Conservation (phyloP, 2,113 vertebrate species). For the Mustelus asterias region DNA sequence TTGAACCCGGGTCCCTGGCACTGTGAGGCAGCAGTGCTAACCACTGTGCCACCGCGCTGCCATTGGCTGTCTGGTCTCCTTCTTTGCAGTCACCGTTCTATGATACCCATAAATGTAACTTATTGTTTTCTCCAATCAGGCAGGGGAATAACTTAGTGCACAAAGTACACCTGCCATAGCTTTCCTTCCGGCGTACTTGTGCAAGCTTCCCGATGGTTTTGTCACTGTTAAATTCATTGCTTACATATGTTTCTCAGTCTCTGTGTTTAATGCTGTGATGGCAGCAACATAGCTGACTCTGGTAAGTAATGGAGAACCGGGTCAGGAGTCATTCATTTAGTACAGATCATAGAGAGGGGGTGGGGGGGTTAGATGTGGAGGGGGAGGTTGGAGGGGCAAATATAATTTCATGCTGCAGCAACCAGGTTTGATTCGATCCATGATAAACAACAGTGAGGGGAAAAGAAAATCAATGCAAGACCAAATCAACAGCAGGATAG, state of each 20-base stretch:
- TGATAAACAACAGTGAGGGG: not conserved
- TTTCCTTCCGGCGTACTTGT: not conserved
- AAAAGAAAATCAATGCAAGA: constrained; percentile 10
- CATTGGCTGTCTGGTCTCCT: too few relatives aligned
- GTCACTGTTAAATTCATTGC: not conserved
- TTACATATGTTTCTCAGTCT: not conserved
- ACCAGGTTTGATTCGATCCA: constrained; percentile 19
- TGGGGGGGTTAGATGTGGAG: not conserved
- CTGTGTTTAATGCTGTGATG: not conserved
- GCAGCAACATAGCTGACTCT: not conserved
- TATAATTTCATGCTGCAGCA: not conserved
- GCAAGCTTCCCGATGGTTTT: not conserved
- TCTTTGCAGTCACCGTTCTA: too few relatives aligned
- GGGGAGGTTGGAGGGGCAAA: not conserved
- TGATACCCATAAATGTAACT: not conserved
- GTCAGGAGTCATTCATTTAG: not conserved
- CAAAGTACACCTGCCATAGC: not conserved
- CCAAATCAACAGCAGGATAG: not conserved
- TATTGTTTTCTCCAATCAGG: not conserved
- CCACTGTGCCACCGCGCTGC: too few relatives aligned
- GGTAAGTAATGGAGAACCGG: not conserved
- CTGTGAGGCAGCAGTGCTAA: too few relatives aligned
- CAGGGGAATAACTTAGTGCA: not conserved
- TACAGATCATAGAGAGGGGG: not conserved
- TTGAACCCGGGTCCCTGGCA: too few relatives aligned